Conservation (phyloP, 2,113 vertebrate species). For the Nannobrachium achirus region DNA sequence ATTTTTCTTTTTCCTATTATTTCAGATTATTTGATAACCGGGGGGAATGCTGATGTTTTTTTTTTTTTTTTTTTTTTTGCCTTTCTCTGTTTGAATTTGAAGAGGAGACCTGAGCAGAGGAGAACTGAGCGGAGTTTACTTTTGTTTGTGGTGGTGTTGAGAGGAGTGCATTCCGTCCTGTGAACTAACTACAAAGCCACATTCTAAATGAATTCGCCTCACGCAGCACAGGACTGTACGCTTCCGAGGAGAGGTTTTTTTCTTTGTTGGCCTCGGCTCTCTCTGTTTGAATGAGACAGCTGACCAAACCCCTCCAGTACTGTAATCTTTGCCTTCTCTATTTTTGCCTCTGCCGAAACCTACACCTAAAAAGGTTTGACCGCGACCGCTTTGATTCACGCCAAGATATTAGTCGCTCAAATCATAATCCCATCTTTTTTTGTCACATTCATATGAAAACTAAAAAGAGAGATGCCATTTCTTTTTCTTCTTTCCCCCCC, state of each 20-base stretch:
- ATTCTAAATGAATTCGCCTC: neutral
- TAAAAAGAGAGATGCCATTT: neutral
- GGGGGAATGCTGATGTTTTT: slow-evolving; percentile 7
- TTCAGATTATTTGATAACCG: no score
- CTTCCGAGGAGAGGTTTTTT: neutral
- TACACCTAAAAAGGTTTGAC: neutral
- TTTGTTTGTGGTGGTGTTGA: neutral
- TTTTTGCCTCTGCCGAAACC: neutral
- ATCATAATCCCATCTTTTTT: neutral
- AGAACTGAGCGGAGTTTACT: neutral
- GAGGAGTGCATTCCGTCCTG: neutral
- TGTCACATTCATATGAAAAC: neutral
- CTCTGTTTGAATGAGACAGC: neutral
- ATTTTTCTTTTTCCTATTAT: slow-evolving; percentile 9
- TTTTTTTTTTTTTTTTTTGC: slow-evolving; percentile 15
- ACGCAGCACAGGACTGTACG: slow-evolving; percentile 11
- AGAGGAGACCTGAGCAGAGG: neutral
- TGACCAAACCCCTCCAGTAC: slow-evolving; percentile 17
- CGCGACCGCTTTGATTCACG: neutral
- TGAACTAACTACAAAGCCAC: slow-evolving; percentile 1
- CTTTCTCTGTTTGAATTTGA: slow-evolving; percentile 8
- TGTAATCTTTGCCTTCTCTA: neutral
- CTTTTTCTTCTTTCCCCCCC: no score
- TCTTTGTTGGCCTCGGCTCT: neutral
- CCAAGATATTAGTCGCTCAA: neutral